Base-by-base conservation (phyloP, 2,888 invertebrate genomes). In the Tolmerus cingulatus region DNA sequence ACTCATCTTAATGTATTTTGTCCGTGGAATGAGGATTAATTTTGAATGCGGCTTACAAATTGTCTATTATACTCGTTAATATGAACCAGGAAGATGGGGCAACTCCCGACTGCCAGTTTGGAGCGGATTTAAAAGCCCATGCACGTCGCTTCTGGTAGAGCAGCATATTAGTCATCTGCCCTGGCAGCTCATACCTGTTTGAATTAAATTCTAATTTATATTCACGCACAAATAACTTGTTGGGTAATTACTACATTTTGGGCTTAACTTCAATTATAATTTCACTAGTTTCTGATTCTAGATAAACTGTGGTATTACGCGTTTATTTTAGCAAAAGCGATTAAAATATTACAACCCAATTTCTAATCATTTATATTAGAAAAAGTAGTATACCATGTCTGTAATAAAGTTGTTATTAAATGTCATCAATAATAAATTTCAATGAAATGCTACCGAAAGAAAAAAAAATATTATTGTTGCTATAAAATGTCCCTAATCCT, bases 121-220 rank as follows among this genome's bases (percentile, higher is more conserved):
- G 27, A 23, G 23, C 79, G 43, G 79, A 79, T 79, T 79, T 79
- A 79, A 79, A 46, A 79, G 79, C 46, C 27, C 46, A 43, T 37
- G 34, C 34, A 19, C 37, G 77, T 77, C 37, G 37, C 77, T 40
- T 30, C 34, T 37, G 37, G 34, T 37, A 43, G 16, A 77, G 19
- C 30, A 77, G 77, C 37, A 37, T 37, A 77, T 77, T 77, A 77
- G 77, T 19, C 77, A 55, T 19, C 55, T 55, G 19, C 19, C 5
- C 55, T 55, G 55, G n/a, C 19, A 19, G 55, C 55, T 55, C 55
- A 55, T 55, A 55, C 86, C 88, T 74, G 86, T 74, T 82, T 77
- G 86, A 86, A 88, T 88, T 88, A 88, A 88, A 88, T 88, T 86
- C 88, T 88, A 88, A 88, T 88, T 88, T 88, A 88, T 88, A 88